A percentile compares a stretch with the other conserved stretches of the same genome.
Evolutionary conservation across 2,113 vertebrate species (phyloP).

Genomic region (Hippocampus comes): DNA sequence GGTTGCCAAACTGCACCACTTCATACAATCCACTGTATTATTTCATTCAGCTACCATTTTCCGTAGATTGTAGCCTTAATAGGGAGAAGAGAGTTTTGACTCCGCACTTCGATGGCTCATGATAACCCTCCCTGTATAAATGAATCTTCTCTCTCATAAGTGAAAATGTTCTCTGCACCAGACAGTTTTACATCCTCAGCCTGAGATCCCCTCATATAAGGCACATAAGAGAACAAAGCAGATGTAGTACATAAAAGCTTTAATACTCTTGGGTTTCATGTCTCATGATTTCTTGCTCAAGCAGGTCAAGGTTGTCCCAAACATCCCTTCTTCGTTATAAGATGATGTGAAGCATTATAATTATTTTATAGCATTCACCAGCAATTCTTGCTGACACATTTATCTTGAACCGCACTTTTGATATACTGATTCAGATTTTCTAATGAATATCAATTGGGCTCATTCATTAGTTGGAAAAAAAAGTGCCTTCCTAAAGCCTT

Average conservation of each 20-base stretch:
- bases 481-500: not conserved
- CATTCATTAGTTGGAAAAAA: slow-evolving; percentile 29
- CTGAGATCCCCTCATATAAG: slow-evolving; percentile 15
- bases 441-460: slow-evolving; percentile 43
- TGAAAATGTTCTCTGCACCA: not conserved
- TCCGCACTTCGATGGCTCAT: not conserved
- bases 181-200: slow-evolving; percentile 20
- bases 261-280: slow-evolving; percentile 8
- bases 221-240: slow-evolving; percentile 16
- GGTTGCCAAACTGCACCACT: not conserved
- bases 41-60: too few species aligned
- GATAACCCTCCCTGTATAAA: not conserved
- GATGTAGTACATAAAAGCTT: slow-evolving; percentile 9
- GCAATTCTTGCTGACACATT: slow-evolving; percentile 29
- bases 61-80: not conserved
- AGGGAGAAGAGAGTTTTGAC: not conserved
- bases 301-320: slow-evolving; percentile 12
- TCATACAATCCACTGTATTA: not conserved
- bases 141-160: slow-evolving; percentile 1
- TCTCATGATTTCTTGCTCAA: slow-evolving; percentile 15
- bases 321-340: slow-evolving; percentile 9
- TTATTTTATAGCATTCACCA: slow-evolving; percentile 26
- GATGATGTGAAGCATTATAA: slow-evolving; percentile 29
- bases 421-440: slow-evolving; percentile 20
- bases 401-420: slow-evolving; percentile 31